Conservation (phyloP, 2,113 vertebrate species). For the Archocentrus centrarchus region DNA sequence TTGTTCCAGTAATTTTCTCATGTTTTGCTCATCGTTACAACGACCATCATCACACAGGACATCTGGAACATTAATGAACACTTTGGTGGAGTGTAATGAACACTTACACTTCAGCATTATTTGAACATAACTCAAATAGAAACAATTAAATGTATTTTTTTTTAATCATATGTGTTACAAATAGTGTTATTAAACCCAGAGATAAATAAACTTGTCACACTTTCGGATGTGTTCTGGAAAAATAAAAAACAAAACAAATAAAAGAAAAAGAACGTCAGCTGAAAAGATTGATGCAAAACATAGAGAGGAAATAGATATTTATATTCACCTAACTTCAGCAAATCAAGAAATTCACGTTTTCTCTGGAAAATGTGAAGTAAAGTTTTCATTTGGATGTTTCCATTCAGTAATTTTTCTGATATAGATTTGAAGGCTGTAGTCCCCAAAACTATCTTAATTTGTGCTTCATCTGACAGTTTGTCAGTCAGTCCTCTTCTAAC, state of each 20-base stretch:
- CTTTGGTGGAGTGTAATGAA: no score
- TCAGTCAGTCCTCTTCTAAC: neutral
- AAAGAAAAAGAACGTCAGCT: neutral
- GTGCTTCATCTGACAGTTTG: constrained; percentile 25
- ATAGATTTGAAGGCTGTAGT: constrained; percentile 32
- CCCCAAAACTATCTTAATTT: constrained; percentile 9
- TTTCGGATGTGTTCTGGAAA: neutral
- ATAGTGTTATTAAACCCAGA: no score
- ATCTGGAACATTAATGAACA: constrained; percentile 22
- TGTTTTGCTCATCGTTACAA: constrained; percentile 35
- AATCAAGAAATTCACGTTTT: neutral
- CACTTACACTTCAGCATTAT: no score
- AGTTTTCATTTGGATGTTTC: constrained; percentile 44
- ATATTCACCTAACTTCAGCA: constrained; percentile 1
- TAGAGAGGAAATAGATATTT: neutral
- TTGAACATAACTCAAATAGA: no score
- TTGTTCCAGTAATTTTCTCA: neutral
- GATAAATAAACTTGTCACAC: no score
- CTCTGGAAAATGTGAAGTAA: constrained; percentile 27
- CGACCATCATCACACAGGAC: constrained; percentile 41
- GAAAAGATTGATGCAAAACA: neutral
- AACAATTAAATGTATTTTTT: no score
- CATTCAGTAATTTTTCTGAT: constrained; percentile 22
- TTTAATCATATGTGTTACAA: no score
- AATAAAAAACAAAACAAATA: neutral